Conservation (phyloP, 2,888 invertebrate genomes). For the Dermolepida albohirtum region DNA sequence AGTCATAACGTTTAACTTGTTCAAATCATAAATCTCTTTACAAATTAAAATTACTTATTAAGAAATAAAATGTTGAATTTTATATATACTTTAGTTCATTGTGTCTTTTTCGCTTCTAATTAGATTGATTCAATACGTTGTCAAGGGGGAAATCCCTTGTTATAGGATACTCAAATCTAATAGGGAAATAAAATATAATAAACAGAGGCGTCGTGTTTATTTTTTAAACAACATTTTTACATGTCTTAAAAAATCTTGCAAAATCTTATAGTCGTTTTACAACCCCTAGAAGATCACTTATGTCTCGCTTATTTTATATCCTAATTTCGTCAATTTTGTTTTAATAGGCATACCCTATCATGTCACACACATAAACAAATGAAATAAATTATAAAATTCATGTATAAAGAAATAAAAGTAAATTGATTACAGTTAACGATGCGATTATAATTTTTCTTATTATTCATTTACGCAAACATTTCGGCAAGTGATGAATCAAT, state of each 20-base stretch:
- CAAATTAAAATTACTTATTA: too few species aligned
- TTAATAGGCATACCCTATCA: constrained; percentile 10
- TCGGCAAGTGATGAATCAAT: constrained; percentile 4
- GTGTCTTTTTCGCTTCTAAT: too few species aligned
- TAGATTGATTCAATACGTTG: too few species aligned
- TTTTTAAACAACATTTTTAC: constrained; percentile 33
- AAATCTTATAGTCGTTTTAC: constrained; percentile 30
- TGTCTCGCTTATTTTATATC: constrained; percentile 14
- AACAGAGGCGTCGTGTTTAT: constrained; percentile 35
- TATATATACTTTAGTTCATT: too few species aligned
- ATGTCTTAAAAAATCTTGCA: constrained; percentile 32
- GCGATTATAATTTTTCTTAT: background rate
- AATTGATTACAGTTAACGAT: background rate
- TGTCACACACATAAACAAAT: constrained; percentile 17
- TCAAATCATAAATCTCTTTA: too few species aligned
- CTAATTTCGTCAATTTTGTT: constrained; percentile 21
- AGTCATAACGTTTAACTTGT: too few species aligned
- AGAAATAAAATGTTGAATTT: too few species aligned
- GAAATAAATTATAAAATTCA: too few species aligned
- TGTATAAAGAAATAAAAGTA: background rate
- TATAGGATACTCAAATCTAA: background rate
- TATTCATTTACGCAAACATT: constrained; percentile 3
- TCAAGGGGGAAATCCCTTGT: too few species aligned
- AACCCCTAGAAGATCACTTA: constrained; percentile 30
- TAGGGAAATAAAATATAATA: constrained; percentile 28